Percentiles rank a stretch among this genome's conserved stretches.
Evolutionary conservation across 2,797 vertebrate genomes (phyloP).

Genomic region (Mionectes olivaceus): DNA sequence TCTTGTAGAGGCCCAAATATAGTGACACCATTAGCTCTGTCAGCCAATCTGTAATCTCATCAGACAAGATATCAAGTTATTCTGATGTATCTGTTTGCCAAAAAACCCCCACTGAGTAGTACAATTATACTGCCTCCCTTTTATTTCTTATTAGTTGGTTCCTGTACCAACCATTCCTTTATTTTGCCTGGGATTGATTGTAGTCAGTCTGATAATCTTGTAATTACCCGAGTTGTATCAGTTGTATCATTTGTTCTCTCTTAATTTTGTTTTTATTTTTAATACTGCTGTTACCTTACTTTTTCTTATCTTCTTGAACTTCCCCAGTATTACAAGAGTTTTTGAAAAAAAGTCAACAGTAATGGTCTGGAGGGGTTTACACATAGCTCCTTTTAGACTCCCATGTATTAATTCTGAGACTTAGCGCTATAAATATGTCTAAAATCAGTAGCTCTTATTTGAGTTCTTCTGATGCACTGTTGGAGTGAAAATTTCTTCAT

Average conservation of each 20-base stretch:
- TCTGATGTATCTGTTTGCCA: background rate
- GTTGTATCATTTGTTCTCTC: background rate
- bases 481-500: conserved; percentile 30
- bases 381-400: background rate
- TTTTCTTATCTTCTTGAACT: background rate
- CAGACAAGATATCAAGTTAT: background rate
- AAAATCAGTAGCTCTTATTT: conserved; percentile 37
- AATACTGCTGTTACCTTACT: background rate
- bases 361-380: background rate
- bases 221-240: background rate
- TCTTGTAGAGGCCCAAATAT: conserved; percentile 38
- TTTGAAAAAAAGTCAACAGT: background rate
- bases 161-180: background rate
- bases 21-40: background rate
- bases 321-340: background rate
- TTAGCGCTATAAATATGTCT: background rate
- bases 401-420: background rate
- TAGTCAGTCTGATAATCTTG: background rate
- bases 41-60: background rate
- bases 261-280: background rate
- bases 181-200: background rate
- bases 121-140: background rate
- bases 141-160: background rate
- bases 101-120: background rate
- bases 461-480: conserved; percentile 3